phyloP scores from a whole-genome alignment of 2,113 vertebrate species.

The Gallinago undulata region DNA sequence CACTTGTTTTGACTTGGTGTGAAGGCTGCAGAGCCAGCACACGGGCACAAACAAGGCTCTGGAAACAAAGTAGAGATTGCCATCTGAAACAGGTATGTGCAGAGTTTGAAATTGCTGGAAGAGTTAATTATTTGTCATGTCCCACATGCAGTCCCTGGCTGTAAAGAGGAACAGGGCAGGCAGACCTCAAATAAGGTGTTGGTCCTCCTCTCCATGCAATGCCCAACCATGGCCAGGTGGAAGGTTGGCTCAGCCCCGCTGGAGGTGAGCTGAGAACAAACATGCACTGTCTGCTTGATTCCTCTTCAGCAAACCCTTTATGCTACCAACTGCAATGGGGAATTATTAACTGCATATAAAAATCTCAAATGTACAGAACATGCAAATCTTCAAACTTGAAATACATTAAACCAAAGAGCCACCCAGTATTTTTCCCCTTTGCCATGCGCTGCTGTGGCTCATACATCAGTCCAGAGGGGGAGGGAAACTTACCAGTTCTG shows the following conservation, averaged over 20 bases:
- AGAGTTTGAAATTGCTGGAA: background rate
- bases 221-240: fast-evolving
- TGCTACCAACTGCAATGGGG: background rate
- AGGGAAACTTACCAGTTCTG: background rate
- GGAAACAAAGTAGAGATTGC: background rate
- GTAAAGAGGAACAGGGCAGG: background rate
- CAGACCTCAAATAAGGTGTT: background rate
- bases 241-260: background rate
- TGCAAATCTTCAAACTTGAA: background rate
- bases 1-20: background rate
- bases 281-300: background rate
- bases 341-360: background rate
- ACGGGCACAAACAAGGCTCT: background rate
- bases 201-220: background rate
- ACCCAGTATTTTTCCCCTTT: background rate
- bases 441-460: too few species aligned
- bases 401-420: background rate
- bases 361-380: background rate
- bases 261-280: background rate
- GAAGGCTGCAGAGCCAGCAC: background rate
- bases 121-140: background rate
- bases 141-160: background rate
- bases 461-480: too few species aligned
- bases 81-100: background rate
- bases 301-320: background rate